These are phyloP conservation scores for Ditylenchus weischeri DNA, from an alignment of 2,888 invertebrate genomes.

Conservation along the genomic window DNA sequence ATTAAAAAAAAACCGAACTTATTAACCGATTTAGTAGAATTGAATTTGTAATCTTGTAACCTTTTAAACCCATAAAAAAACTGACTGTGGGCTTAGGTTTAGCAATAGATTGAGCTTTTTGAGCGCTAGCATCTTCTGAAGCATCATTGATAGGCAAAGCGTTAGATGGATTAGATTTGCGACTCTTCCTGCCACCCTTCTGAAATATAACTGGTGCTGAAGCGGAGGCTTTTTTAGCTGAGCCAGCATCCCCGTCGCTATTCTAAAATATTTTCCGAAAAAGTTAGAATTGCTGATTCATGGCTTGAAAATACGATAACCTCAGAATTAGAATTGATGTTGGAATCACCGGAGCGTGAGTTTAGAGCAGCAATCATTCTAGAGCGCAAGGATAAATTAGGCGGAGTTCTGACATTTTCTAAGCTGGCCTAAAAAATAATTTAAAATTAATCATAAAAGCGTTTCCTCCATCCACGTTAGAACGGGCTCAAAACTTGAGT, in stretches of 20 bases:
- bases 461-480: too few relatives aligned
- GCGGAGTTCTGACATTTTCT: constrained; percentile 39
- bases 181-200: constrained; percentile 8
- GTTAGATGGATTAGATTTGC: background rate
- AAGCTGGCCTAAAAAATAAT: constrained; percentile 22
- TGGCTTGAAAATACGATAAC: background rate
- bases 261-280: constrained; percentile 9
- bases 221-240: constrained; percentile 14
- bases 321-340: constrained; percentile 5
- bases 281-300: constrained; percentile 7
- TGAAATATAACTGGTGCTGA: constrained; percentile 26
- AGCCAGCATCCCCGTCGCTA: constrained; percentile 22
- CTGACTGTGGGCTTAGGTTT: too few relatives aligned
- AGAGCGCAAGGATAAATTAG: constrained; percentile 48
- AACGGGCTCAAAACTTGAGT: too few relatives aligned
- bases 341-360: constrained; percentile 30
- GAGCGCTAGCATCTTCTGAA: background rate
- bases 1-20: too few relatives aligned
- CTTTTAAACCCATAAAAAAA: too few relatives aligned
- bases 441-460: too few relatives aligned
- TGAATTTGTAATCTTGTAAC: too few relatives aligned
- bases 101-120: background rate
- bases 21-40: too few relatives aligned
- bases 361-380: constrained; percentile 53
- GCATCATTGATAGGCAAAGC: background rate